A percentile compares a stretch with the other conserved stretches of the same genome.
Evolutionary conservation across 2,113 vertebrate genomes (phyloP).

Genomic region (Grus americana): DNA sequence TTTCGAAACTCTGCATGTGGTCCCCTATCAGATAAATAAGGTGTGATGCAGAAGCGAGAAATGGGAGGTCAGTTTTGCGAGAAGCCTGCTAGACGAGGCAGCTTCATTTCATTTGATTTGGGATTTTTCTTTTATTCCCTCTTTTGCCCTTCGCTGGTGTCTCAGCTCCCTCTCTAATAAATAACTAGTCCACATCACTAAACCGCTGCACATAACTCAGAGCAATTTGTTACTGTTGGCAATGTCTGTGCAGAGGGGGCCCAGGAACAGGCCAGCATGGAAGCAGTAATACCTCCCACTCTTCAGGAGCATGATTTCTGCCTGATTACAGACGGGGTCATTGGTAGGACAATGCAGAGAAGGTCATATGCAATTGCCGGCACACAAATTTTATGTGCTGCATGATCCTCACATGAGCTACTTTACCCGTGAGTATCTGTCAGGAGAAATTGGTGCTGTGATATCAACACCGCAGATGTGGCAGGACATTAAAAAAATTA

Average conservation of each 20-base stretch:
- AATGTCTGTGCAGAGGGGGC: conserved; percentile 37
- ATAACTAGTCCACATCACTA: conserved; percentile 21
- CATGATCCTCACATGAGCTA: neutral
- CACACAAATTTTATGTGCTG: neutral
- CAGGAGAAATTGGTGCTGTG: neutral
- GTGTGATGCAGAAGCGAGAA: neutral
- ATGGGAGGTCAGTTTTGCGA: neutral
- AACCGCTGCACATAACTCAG: conserved; percentile 25
- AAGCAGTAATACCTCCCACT: conserved; percentile 59
- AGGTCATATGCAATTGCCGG: neutral
- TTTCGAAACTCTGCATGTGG: neutral
- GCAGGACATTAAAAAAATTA: neutral
- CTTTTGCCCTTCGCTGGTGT: conserved; percentile 2
- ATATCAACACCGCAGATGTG: neutral
- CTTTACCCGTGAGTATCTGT: neutral
- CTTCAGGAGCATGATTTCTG: conserved; percentile 59
- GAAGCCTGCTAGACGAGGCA: neutral
- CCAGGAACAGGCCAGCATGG: conserved; percentile 51
- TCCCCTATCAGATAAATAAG: neutral
- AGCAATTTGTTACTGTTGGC: conserved; percentile 69
- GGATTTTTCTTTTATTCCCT: neutral
- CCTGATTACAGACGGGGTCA: conserved; percentile 63
- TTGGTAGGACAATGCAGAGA: conserved; percentile 55
- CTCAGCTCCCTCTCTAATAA: conserved; percentile 49
- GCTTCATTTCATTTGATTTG: neutral